Percentiles rank a stretch among this genome's conserved stretches.
phyloP scores from a whole-genome alignment of 2,797 vertebrate genomes.

The Sarcoramphus papa region DNA sequence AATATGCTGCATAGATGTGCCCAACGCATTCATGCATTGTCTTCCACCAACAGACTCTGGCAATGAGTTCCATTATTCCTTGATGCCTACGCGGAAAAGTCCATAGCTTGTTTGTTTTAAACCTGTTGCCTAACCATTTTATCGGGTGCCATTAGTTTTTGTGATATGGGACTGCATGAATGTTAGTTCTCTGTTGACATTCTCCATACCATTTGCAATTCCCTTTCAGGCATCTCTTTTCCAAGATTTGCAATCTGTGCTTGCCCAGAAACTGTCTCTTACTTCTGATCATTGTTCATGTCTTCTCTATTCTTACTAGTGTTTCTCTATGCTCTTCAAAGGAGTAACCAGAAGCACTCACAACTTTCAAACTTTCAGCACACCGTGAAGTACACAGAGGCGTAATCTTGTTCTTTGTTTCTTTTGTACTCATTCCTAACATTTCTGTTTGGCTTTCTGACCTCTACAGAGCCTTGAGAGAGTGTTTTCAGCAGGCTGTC shows the following conservation, averaged over 20 bases:
- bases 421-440: conserved; percentile 25
- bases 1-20: background rate
- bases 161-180: background rate
- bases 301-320: background rate
- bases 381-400: background rate
- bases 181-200: conserved; percentile 3
- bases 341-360: background rate
- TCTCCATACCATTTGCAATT: background rate
- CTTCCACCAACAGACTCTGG: background rate
- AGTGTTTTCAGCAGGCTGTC: background rate
- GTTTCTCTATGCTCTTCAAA: background rate
- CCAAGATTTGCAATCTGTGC: background rate
- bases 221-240: background rate
- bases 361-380: conserved; percentile 1
- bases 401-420: background rate
- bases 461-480: background rate
- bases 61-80: background rate
- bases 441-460: conserved; percentile 38
- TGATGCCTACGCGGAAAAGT: background rate
- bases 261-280: conserved; percentile 1
- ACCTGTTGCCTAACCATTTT: conserved; percentile 7
- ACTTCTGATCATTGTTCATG: background rate
- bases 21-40: background rate
- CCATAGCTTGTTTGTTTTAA: conserved; percentile 25
- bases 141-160: background rate